Conservation (phyloP, 2,888 invertebrate genomes). For the Taphrorychus bicolor region DNA sequence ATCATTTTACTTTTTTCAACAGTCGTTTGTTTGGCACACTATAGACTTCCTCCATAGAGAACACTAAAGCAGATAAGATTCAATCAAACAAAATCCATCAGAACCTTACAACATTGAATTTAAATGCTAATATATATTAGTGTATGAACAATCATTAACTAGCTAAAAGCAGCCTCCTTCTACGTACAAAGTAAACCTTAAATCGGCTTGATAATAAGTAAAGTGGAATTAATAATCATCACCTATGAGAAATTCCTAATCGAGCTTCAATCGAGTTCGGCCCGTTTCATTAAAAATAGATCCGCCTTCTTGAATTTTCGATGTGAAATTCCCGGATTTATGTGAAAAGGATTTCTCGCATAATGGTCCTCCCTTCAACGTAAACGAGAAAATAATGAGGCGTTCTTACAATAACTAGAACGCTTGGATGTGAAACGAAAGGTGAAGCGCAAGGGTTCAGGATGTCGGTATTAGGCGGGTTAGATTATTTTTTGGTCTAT, state of each 20-base stretch:
- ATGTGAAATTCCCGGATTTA: conserved; percentile 3
- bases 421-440: conserved; percentile 7
- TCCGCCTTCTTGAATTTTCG: conserved; percentile 2
- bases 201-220: neutral
- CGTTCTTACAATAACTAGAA: conserved; percentile 4
- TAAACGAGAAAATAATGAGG: conserved; percentile 10
- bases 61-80: too few species aligned
- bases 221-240: neutral
- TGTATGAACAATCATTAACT: too few species aligned
- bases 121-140: too few species aligned
- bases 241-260: neutral
- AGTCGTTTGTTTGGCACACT: too few species aligned
- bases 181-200: too few species aligned
- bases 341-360: neutral
- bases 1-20: too few species aligned
- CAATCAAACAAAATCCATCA: too few species aligned
- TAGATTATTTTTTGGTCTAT: neutral
- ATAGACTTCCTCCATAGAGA: too few species aligned
- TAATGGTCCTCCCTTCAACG: conserved; percentile 4
- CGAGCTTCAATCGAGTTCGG: neutral
- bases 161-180: too few species aligned
- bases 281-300: neutral
- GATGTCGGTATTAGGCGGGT: neutral
- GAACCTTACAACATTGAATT: too few species aligned
- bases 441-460: conserved; percentile 1